These are phyloP conservation scores for Cyclophora albipunctata DNA, from an alignment of 2,888 invertebrate genomes.

Conservation along the genomic window DNA sequence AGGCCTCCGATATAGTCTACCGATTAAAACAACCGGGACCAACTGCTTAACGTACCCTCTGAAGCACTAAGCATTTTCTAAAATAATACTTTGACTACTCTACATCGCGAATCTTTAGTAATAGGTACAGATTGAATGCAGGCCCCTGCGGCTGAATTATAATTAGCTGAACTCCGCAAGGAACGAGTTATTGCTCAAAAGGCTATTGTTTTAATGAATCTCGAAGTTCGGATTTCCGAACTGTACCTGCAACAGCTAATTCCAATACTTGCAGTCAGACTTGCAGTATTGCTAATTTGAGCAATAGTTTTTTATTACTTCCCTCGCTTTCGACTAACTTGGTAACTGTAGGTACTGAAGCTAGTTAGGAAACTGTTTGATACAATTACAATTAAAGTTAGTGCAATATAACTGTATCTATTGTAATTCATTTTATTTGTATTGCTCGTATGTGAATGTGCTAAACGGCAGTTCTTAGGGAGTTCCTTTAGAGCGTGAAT, in stretches of 20 bases:
- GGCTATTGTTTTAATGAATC: slow-evolving; percentile 55
- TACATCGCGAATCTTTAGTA: too few relatives aligned
- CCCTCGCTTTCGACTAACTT: slow-evolving; percentile 1
- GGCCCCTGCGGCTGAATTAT: slow-evolving; percentile 41
- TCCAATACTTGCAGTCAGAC: slow-evolving; percentile 20
- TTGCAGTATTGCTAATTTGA: slow-evolving; percentile 23
- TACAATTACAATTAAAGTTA: too few relatives aligned
- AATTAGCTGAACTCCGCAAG: slow-evolving; percentile 45
- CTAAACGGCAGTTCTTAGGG: too few relatives aligned
- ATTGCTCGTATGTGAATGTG: too few relatives aligned
- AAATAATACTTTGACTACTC: too few relatives aligned
- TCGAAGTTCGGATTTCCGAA: slow-evolving; percentile 35
- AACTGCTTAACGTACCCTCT: too few relatives aligned
- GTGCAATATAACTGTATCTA: too few relatives aligned
- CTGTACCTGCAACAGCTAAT: slow-evolving; percentile 40
- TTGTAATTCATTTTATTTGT: too few relatives aligned
- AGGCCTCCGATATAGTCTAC: too few relatives aligned
- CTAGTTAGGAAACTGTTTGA: slow-evolving; percentile 1
- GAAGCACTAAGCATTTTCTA: too few relatives aligned
- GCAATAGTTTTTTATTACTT: slow-evolving; percentile 11
- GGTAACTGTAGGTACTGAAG: background rate
- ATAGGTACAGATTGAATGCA: slow-evolving; percentile 19
- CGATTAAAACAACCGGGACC: too few relatives aligned
- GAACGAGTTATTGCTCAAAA: slow-evolving; percentile 33
- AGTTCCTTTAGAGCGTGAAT: too few relatives aligned